Conservation (phyloP, 1,140 invertebrate genomes). For the Bombus balteatus region DNA sequence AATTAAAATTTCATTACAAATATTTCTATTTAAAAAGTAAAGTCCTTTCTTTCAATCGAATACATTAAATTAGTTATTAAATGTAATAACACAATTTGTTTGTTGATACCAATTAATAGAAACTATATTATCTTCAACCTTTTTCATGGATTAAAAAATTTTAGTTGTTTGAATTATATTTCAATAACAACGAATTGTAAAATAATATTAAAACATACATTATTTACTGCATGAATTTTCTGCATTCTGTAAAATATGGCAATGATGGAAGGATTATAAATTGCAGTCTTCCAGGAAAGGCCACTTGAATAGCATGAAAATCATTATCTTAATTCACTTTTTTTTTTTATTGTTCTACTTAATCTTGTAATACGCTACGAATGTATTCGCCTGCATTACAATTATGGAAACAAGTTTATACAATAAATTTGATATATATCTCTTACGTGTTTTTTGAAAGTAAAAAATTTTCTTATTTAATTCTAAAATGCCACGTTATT, state of each 20-base stretch:
- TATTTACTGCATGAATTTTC: conserved; percentile 51
- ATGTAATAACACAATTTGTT: conserved; percentile 63
- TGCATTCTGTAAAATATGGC: conserved; percentile 63
- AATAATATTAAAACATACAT: conserved; percentile 56
- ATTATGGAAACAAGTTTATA: conserved; percentile 58
- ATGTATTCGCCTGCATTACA: conserved; percentile 55
- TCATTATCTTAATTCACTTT: conserved; percentile 61
- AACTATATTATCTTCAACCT: conserved; percentile 40
- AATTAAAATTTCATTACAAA: conserved; percentile 52
- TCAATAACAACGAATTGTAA: conserved; percentile 48
- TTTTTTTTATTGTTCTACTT: conserved; percentile 55
- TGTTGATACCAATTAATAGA: conserved; percentile 40
- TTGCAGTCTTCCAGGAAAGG: conserved; percentile 80
- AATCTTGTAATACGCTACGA: conserved; percentile 51
- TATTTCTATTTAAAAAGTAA: conserved; percentile 58
- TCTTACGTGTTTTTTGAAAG: conserved; percentile 38
- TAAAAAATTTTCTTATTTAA: conserved; percentile 59
- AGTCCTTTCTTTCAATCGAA: conserved; percentile 14
- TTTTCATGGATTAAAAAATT: conserved; percentile 48
- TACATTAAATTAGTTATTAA: conserved; percentile 58
- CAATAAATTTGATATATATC: conserved; percentile 46
- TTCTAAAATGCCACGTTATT: conserved; percentile 66
- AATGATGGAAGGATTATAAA: conserved; percentile 75
- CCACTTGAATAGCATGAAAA: conserved; percentile 74
- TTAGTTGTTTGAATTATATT: conserved; percentile 41